These are phyloP conservation scores for Antheraea mylitta DNA, from an alignment of 1,140 invertebrate genomes.

Conservation along the genomic window DNA sequence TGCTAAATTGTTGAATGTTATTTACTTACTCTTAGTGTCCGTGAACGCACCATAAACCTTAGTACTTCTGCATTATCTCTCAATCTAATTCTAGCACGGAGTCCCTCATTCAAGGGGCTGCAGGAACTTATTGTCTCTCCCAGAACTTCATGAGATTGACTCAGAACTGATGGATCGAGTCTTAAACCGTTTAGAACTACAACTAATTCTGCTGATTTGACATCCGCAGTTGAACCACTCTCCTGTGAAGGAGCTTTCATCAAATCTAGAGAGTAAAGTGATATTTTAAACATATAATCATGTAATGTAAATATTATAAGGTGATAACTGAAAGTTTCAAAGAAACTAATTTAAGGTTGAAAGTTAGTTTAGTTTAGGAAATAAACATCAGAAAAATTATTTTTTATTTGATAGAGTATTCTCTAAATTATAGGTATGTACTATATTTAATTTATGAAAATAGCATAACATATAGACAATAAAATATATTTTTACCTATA, in stretches of 20 bases:
- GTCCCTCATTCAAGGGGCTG: constrained; percentile 84
- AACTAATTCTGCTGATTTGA: constrained; percentile 63
- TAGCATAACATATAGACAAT: too few relatives aligned
- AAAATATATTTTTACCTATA: constrained; percentile 79
- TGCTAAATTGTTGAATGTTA: neutral
- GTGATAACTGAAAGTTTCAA: too few relatives aligned
- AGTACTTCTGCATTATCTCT: constrained; percentile 70
- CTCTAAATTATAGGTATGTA: too few relatives aligned
- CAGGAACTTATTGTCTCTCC: constrained; percentile 55
- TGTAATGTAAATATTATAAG: too few relatives aligned
- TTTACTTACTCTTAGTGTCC: constrained; percentile 55
- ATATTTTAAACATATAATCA: neutral
- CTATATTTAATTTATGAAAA: too few relatives aligned
- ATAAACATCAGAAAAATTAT: too few relatives aligned
- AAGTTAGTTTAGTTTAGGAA: too few relatives aligned
- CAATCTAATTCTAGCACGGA: constrained; percentile 83
- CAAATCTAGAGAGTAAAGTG: constrained; percentile 48
- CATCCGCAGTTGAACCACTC: constrained; percentile 49
- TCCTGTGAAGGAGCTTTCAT: constrained; percentile 67
- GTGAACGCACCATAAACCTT: constrained; percentile 47
- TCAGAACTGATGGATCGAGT: constrained; percentile 58
- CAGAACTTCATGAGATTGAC: constrained; percentile 54
- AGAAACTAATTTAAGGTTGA: too few relatives aligned
- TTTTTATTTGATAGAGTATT: too few relatives aligned
- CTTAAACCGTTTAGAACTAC: constrained; percentile 63